Conservation (phyloP, 2,797 vertebrate genomes). For the Novumbra hubbsi region DNA sequence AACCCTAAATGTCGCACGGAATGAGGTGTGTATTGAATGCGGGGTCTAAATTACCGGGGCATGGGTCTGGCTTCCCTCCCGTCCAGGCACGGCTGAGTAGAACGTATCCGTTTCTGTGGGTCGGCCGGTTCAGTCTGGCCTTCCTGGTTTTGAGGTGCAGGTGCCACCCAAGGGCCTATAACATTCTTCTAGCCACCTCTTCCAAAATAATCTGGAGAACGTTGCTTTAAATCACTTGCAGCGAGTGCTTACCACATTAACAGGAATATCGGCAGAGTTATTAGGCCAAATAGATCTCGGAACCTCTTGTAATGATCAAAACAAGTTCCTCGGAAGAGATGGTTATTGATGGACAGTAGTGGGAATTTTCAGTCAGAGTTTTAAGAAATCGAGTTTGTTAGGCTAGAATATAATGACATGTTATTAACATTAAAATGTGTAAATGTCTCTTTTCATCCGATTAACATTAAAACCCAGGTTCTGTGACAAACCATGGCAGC, state of each 20-base stretch:
- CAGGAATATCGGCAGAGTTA: constrained; percentile 3
- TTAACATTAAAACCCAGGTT: no score
- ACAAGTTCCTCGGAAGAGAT: constrained; percentile 10
- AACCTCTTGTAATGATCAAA: constrained; percentile 22
- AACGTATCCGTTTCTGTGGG: constrained; percentile 7
- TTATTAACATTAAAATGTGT: no score
- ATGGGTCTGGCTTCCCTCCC: constrained; percentile 55
- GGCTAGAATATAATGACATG: neutral
- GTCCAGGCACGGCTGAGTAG: constrained; percentile 38
- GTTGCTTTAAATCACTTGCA: neutral
- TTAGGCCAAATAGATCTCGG: neutral
- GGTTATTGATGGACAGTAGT: neutral
- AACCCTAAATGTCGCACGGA: constrained; percentile 47
- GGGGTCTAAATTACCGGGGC: constrained; percentile 44
- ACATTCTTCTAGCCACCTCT: constrained; percentile 23
- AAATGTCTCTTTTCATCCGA: no score
- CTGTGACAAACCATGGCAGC: no score
- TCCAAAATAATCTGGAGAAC: constrained; percentile 26
- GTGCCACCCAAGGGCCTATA: constrained; percentile 23
- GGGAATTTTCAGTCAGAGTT: neutral
- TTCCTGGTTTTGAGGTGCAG: constrained; percentile 49
- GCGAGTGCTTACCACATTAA: constrained; percentile 15
- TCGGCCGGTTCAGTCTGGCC: neutral
- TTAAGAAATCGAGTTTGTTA: neutral
- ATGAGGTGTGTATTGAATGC: constrained; percentile 46